A percentile compares a stretch with the other conserved stretches of the same genome.
Conservation (phyloP, 2,113 vertebrate species). For the Zapornia atra region DNA sequence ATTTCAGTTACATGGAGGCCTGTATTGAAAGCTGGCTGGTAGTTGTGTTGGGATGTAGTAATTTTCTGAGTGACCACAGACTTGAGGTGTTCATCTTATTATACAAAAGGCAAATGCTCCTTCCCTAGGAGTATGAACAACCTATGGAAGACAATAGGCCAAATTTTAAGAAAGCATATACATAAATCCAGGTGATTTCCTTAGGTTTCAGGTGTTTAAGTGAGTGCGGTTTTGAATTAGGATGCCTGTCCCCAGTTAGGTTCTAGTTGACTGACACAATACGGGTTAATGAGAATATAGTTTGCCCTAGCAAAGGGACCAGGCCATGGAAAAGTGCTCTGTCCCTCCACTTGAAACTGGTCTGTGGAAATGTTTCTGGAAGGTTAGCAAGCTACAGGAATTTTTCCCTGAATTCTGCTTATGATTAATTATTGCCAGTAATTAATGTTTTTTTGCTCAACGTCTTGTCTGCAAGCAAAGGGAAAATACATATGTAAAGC, state of each 20-base stretch:
- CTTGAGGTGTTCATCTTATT: background rate
- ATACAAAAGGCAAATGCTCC: background rate
- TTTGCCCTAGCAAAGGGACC: background rate
- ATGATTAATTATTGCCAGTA: background rate
- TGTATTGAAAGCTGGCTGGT: background rate
- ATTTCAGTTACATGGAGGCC: background rate
- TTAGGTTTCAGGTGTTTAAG: background rate
- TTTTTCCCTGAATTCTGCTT: background rate
- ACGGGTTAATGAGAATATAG: background rate
- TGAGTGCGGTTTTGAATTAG: background rate
- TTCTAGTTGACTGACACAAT: background rate
- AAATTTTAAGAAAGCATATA: background rate
- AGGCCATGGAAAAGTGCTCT: rapidly evolving
- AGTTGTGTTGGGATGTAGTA: background rate
- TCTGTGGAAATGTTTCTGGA: background rate
- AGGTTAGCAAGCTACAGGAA: background rate
- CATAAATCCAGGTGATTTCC: background rate
- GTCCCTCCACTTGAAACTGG: background rate
- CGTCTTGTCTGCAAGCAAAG: background rate
- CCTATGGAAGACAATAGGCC: background rate
- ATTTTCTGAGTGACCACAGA: background rate
- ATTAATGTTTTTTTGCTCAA: background rate
- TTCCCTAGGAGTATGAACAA: background rate
- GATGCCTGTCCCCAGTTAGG: background rate
- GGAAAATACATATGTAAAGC: background rate